Conservation (phyloP, 2,888 invertebrate species). For the Acronicta aceris region DNA sequence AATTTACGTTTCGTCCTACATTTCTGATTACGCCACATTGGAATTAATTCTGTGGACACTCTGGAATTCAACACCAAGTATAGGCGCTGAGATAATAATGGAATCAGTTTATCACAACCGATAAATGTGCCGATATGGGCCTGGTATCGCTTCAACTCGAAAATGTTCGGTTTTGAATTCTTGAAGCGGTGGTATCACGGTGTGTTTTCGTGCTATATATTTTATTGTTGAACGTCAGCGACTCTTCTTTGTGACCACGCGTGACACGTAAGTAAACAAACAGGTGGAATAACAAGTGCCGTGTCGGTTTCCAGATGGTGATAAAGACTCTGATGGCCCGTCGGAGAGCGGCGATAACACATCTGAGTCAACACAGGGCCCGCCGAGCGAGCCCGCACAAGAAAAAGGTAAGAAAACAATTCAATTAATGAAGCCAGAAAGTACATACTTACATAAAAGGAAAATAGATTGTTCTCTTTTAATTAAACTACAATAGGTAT, state of each 20-base stretch:
- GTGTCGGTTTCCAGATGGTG: slow-evolving; percentile 81
- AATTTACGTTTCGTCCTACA: slow-evolving; percentile 60
- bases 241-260: slow-evolving; percentile 22
- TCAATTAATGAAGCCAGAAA: slow-evolving; percentile 12
- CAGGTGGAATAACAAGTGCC: slow-evolving; percentile 60
- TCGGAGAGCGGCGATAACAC: slow-evolving; percentile 88
- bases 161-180: slow-evolving; percentile 86
- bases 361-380: slow-evolving; percentile 84
- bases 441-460: slow-evolving; percentile 6
- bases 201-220: slow-evolving; percentile 65
- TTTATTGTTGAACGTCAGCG: slow-evolving; percentile 31
- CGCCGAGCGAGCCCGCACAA: slow-evolving; percentile 83
- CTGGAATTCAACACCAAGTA: slow-evolving; percentile 33
- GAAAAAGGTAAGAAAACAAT: slow-evolving; percentile 80
- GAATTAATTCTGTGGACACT: slow-evolving; percentile 59
- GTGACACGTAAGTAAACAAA: slow-evolving; percentile 62
- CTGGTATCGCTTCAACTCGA: slow-evolving; percentile 68
- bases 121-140: slow-evolving; percentile 75
- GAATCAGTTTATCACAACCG: slow-evolving; percentile 74
- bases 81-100: slow-evolving; percentile 67
- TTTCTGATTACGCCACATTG: slow-evolving; percentile 63
- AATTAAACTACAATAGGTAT: slow-evolving; percentile 12
- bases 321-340: slow-evolving; percentile 87
- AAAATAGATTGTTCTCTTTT: slow-evolving; percentile 14
- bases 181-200: slow-evolving; percentile 85